Conservation (phyloP, 2,888 invertebrate genomes). For the Drosophila limbata region DNA sequence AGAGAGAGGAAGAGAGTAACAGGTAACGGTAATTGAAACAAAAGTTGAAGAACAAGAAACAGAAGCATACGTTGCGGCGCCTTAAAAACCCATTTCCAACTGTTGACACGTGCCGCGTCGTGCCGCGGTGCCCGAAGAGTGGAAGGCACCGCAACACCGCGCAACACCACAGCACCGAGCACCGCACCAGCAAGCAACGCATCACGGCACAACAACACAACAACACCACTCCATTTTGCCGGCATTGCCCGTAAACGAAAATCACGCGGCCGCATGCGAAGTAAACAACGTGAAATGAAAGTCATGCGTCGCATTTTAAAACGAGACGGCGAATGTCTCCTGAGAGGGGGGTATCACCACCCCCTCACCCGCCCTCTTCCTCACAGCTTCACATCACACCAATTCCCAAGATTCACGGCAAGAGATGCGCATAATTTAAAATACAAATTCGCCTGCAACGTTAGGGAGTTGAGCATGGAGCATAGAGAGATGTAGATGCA, state of each 20-base stretch:
- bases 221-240: conserved; percentile 9
- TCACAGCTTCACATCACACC: not conserved
- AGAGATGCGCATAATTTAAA: conserved; percentile 77
- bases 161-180: not conserved
- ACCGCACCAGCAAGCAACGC: not conserved
- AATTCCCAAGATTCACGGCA: not conserved
- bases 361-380: no score
- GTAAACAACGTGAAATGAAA: conserved; percentile 80
- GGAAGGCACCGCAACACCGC: conserved; percentile 6
- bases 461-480: conserved; percentile 1
- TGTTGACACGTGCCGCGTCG: conserved; percentile 77
- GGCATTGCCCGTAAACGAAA: conserved; percentile 55
- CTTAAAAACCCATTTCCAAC: conserved; percentile 80
- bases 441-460: conserved; percentile 68
- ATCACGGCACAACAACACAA: not conserved
- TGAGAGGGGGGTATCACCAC: conserved; percentile 47
- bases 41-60: conserved; percentile 75
- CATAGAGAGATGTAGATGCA: conserved; percentile 46
- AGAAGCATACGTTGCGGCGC: conserved; percentile 77
- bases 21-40: conserved; percentile 78
- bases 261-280: conserved; percentile 78
- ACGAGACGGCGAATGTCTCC: conserved; percentile 49
- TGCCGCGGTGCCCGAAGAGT: conserved; percentile 48
- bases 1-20: conserved; percentile 41
- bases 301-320: conserved; percentile 79